Evolutionary conservation across 2,888 invertebrate genomes (phyloP), one percentile per base, ranked within the genome.

Genomic region (Hanleya hanleyi): DNA sequence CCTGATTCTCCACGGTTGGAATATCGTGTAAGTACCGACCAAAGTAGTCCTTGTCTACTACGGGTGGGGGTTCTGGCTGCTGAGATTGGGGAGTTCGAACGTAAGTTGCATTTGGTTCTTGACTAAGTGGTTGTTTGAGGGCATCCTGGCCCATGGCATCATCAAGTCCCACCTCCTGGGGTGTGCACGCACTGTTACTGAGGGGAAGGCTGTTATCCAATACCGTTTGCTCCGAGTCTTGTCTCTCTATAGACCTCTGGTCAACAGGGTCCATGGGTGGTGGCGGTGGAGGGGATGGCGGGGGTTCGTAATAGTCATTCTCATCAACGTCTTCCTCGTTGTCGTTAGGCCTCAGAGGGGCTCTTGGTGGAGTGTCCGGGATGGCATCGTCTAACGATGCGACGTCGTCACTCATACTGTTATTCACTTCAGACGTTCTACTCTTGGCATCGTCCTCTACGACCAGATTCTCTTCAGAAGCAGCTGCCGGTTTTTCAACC

Each of bases 21-120:
- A 66, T 50, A 61, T 83, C 83, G 72, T 84, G 85, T 70, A 88
- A 82, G 75, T 87, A 88, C 74, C 86, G 83, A 29, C 86, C 87
- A 50, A 87, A 82, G 77, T 84, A 86, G 66, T 86, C 86, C 67
- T 85, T 85, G 72, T 85, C 85, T 33, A 83, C 83, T 37, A 84
- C 85, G 50, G 77, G 78, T 18, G 69, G 61, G 32, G 75, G 29
- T 32, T 49, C 38, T 65, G 36, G 36, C 49, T 57, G 50, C 69
- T 51, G 77, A 41, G 57, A 41, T 47, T 49, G 67, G n/a, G 70
- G 67, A 47, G 73, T 73, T 38, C 51, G 62, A 29, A 38, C 41
- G 66, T 51, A 51, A 2, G 69, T 71, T 41, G 74, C 67, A 47
- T 71, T 66, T 35, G 51, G 41, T 7, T 70, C 69, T 62, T 47